Evolutionary conservation across 2,113 vertebrate species (phyloP), one percentile per base, ranked within the genome.

Genomic region (Heterotilapia buettikoferi): DNA sequence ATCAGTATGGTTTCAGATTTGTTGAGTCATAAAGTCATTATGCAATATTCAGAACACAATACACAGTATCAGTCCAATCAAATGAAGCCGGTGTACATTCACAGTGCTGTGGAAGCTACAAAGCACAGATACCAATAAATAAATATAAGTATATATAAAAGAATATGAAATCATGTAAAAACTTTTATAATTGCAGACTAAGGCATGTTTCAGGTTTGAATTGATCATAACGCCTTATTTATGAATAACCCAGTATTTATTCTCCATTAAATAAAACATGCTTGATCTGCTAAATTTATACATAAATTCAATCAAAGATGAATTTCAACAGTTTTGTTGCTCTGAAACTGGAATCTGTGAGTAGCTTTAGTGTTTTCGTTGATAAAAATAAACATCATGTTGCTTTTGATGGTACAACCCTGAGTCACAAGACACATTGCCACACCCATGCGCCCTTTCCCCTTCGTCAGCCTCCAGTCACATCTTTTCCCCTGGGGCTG

Each of bases 401-500:
- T 87, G 52, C 54, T 82, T 61, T 83, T 80, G 54, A 68, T 14
- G 3, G 57, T 6, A 31, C 43, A 84, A 11, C 24, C 81, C 56
- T 79, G 54, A 61, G 54, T 83, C 83, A 66, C 53, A 84, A 91
- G 73, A 93, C 84, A 92, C 68, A 84, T n/a, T 24, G 38, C 84
- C 91, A 91, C 84, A 79, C 89, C 90, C 85, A 5, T 45, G 31
- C 24, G 12, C 83, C 24, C 86, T 68, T 26, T 68, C 31, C 50
- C 83, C 61, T 71, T 53, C 40, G 19, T 84, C 18, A 88, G 40
- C 79, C 80, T 88, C 91, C 87, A 82, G 88, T 89, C 92, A 86
- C 33, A 85, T 29, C 68, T 7, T 19, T 38, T 90, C 93, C 92
- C 93, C 93, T 12, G 78, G 86, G 90, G 93, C 87, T 24, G 5